These are phyloP conservation scores for Drosophila stalkeri DNA, from an alignment of 2,888 invertebrate species.

Conservation along the genomic window DNA sequence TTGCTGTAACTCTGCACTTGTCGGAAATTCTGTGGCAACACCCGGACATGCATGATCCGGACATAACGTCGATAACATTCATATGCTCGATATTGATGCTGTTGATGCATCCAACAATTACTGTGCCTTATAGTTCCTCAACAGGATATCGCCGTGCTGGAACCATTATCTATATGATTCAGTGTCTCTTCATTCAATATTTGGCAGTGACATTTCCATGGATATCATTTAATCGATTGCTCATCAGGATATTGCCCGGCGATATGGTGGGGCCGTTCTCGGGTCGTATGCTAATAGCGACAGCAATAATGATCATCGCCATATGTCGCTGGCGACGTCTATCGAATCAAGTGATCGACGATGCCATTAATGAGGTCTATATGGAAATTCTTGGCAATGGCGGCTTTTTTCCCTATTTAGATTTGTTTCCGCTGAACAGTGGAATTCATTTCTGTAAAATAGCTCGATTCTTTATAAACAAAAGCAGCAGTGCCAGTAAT, in stretches of 20 bases:
- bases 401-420: neutral
- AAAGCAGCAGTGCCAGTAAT: neutral
- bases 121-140: too few species aligned
- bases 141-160: neutral
- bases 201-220: neutral
- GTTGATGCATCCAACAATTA: neutral
- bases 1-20: neutral
- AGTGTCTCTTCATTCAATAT: neutral
- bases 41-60: neutral
- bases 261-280: neutral
- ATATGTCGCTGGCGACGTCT: neutral
- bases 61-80: neutral
- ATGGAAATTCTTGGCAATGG: neutral
- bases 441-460: neutral
- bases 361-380: neutral
- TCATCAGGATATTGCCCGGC: fast-evolving
- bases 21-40: neutral
- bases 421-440: neutral
- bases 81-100: neutral
- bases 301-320: neutral
- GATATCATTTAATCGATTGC: neutral
- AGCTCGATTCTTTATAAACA: neutral
- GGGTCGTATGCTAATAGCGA: neutral
- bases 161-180: neutral
- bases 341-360: neutral